A percentile compares a stretch with the other conserved stretches of the same genome.
These are phyloP conservation scores for Goniozus legneri DNA, from an alignment of 1,140 invertebrate species.

Conservation along the genomic window DNA sequence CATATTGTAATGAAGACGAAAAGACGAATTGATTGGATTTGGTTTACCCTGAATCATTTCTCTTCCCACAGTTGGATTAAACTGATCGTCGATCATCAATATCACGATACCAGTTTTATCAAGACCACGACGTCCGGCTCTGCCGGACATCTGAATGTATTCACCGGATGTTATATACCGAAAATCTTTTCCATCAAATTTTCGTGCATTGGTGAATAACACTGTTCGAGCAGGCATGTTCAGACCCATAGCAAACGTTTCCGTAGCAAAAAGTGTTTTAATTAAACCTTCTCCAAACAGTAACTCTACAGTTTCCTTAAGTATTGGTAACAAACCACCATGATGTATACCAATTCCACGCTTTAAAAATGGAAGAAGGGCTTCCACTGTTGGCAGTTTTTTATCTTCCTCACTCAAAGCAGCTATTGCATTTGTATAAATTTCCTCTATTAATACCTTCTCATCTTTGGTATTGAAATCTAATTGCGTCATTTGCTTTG, in stretches of 20 bases:
- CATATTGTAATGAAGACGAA: slow-evolving; percentile 99
- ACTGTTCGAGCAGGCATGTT: slow-evolving; percentile 99
- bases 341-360: slow-evolving; percentile 99
- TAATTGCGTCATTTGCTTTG: slow-evolving; percentile 92
- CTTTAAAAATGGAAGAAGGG: slow-evolving; percentile 87
- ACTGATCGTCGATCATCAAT: slow-evolving; percentile 97
- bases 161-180: slow-evolving; percentile 94
- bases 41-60: slow-evolving; percentile 88
- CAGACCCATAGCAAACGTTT: slow-evolving; percentile 99
- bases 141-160: slow-evolving; percentile 99
- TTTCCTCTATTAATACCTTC: slow-evolving; percentile 91
- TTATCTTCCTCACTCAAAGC: slow-evolving; percentile 92
- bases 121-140: slow-evolving; percentile 93
- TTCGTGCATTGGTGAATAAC: slow-evolving; percentile 89
- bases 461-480: slow-evolving; percentile 96
- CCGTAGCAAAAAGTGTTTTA: slow-evolving; percentile 97
- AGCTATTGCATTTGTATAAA: slow-evolving; percentile 97
- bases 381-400: slow-evolving; percentile 92
- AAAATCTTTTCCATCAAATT: slow-evolving; percentile 97
- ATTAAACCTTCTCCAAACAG: slow-evolving; percentile 96
- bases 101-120: slow-evolving; percentile 99
- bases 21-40: slow-evolving; percentile 97
- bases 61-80: slow-evolving; percentile 80
- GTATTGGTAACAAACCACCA: slow-evolving; percentile 88
- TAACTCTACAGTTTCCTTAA: slow-evolving; percentile 99